phyloP scores from a whole-genome alignment of 2,113 vertebrate genomes.

The Paracanthobrama guichenoti region DNA sequence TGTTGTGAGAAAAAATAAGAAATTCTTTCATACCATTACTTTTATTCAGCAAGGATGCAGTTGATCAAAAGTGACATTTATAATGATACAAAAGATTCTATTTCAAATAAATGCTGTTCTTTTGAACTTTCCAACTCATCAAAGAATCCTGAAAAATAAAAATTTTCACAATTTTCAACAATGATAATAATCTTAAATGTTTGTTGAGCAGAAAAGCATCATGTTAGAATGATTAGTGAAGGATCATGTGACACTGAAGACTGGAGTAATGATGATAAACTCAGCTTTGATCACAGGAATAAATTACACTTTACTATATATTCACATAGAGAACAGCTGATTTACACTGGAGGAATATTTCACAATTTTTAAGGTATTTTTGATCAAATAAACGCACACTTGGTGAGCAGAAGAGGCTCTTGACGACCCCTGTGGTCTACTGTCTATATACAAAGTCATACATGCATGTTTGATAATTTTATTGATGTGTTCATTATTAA shows the following conservation, averaged over 20 bases:
- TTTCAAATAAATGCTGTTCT: not conserved
- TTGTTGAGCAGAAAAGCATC: not conserved
- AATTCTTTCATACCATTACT: not conserved
- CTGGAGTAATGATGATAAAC: not conserved
- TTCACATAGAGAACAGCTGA: not conserved
- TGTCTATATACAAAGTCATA: too few relatives aligned
- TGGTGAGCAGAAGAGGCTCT: not conserved
- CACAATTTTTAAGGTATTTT: too few relatives aligned
- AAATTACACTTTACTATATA: not conserved
- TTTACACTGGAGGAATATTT: too few relatives aligned
- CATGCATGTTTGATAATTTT: too few relatives aligned
- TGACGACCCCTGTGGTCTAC: not conserved
- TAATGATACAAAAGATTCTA: not conserved
- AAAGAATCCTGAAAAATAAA: not conserved
- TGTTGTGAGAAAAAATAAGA: not conserved
- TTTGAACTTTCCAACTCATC: not conserved
- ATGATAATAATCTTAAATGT: not conserved
- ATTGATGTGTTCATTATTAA: too few relatives aligned
- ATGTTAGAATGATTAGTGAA: too few relatives aligned
- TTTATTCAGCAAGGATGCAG: not conserved
- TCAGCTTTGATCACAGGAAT: too few relatives aligned
- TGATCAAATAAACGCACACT: not conserved
- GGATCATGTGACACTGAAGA: conserved; percentile 5
- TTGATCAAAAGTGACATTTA: not conserved
- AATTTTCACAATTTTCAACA: not conserved